A percentile compares a stretch with the other conserved stretches of the same genome.
These are phyloP conservation scores for Leptopilina myrica DNA, from an alignment of 2,888 invertebrate genomes.

Conservation along the genomic window DNA sequence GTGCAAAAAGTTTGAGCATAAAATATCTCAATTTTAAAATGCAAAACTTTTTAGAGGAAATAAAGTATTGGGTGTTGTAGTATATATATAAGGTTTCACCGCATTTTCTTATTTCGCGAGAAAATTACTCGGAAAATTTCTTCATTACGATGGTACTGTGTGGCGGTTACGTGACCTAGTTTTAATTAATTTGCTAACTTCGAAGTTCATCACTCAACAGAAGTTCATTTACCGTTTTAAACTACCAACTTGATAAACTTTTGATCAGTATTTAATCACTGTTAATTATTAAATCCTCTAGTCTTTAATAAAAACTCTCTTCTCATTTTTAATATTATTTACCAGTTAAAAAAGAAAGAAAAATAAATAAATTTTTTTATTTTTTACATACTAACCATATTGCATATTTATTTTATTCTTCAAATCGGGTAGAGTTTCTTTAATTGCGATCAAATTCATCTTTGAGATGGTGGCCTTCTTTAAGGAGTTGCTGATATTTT, in stretches of 20 bases:
- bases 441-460: conserved; percentile 62
- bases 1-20: too few species aligned
- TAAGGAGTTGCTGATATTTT: conserved; percentile 76
- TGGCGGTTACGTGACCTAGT: conserved; percentile 45
- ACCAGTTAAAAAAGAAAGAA: too few species aligned
- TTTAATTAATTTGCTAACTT: conserved; percentile 65
- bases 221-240: conserved; percentile 49
- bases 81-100: neutral
- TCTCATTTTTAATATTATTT: neutral
- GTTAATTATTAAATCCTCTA: neutral
- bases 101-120: conserved; percentile 22
- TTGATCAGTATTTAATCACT: conserved; percentile 20
- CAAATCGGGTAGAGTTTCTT: conserved; percentile 53
- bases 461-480: conserved; percentile 60
- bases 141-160: conserved; percentile 19
- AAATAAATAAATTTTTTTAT: too few species aligned
- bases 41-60: neutral
- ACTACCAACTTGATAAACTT: conserved; percentile 2
- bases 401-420: conserved; percentile 33
- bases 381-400: neutral
- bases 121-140: conserved; percentile 39
- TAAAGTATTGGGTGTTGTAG: neutral
- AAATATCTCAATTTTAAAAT: neutral
- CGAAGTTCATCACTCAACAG: conserved; percentile 58
- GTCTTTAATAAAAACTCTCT: neutral